Percentiles rank a stretch among this genome's conserved stretches.
phyloP scores from a whole-genome alignment of 2,888 invertebrate species.

The Xestia sexstrigata region DNA sequence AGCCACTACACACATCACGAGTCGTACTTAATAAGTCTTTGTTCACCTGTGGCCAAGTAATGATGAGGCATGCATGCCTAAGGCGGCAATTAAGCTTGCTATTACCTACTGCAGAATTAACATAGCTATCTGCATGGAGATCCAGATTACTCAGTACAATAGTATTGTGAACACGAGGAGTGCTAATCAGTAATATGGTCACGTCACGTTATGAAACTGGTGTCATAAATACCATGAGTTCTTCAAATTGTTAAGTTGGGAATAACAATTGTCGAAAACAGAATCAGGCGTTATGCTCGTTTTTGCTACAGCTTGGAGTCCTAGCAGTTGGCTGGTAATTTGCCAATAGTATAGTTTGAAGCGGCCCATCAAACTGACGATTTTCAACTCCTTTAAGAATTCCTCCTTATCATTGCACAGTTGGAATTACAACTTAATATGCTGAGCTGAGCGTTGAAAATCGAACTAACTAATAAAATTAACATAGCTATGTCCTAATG shows the following conservation, averaged over 20 bases:
- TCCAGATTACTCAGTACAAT: slow-evolving; percentile 64
- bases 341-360: neutral
- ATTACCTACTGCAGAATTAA: slow-evolving; percentile 70
- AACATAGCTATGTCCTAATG: too few relatives aligned
- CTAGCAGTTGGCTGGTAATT: neutral
- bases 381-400: neutral
- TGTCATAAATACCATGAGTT: slow-evolving; percentile 3
- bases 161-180: slow-evolving; percentile 46
- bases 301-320: neutral
- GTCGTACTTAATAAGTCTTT: slow-evolving; percentile 63
- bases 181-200: slow-evolving; percentile 26
- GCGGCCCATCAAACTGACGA: neutral
- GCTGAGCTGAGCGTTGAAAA: neutral
- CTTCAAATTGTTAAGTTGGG: neutral
- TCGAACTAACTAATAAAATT: too few relatives aligned
- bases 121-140: slow-evolving; percentile 76
- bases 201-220: slow-evolving; percentile 18
- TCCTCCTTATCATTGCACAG: neutral
- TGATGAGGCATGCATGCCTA: slow-evolving; percentile 67
- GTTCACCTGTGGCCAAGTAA: slow-evolving; percentile 66
- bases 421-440: neutral
- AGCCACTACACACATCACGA: slow-evolving; percentile 43
- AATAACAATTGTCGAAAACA: neutral
- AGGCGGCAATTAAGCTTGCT: slow-evolving; percentile 78
- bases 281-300: neutral